Base-by-base conservation (phyloP, 2,797 vertebrate species). In the Artibeus lituratus region DNA sequence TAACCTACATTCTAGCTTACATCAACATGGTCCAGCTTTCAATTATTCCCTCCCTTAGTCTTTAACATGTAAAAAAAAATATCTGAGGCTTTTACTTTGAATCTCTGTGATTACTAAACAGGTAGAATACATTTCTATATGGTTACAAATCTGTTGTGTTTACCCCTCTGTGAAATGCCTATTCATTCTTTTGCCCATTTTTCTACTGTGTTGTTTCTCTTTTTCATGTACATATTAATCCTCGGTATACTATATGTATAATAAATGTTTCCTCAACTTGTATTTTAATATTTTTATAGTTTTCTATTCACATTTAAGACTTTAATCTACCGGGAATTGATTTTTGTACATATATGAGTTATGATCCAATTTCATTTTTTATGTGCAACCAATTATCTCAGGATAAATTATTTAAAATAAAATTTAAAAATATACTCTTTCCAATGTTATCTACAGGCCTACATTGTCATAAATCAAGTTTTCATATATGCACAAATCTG, bases 341-440 rank as follows among this genome's bases (percentile, higher is more conserved):
- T 94, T 87, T 96, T 90, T 95, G 90, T 85, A 14, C 59, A 88
- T 86, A 65, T 74, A 37, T 88, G 44, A 96, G 62, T 92, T 97
- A 96, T 57, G 49, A 65, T 92, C 21, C 51, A 92, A 95, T 90
- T 94, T 97, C 16, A 49, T 67, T 90, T 95, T 92, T 94, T 92
- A 94, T 87, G 84, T 57, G 47, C 47, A 96, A 84, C 57, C 47
- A 94, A 87, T 96, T 95, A 92, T 96, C 47, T 94, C n/a, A 67
- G 29, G 42, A 90, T 95, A 81, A 96, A 92, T 94, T 96, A 90
- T 92, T 96, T 77, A 94, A 95, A 81, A 72, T 93, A 90, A 95
- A 94, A 94, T 96, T 93, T 35, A 35, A 91, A 73, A 73, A 29
- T 29, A 77, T 57, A 82, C 73, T 91, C 59, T 90, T 94, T 44